phyloP scores from a whole-genome alignment of 2,888 invertebrate species.

The Drosophila mercatorum region DNA sequence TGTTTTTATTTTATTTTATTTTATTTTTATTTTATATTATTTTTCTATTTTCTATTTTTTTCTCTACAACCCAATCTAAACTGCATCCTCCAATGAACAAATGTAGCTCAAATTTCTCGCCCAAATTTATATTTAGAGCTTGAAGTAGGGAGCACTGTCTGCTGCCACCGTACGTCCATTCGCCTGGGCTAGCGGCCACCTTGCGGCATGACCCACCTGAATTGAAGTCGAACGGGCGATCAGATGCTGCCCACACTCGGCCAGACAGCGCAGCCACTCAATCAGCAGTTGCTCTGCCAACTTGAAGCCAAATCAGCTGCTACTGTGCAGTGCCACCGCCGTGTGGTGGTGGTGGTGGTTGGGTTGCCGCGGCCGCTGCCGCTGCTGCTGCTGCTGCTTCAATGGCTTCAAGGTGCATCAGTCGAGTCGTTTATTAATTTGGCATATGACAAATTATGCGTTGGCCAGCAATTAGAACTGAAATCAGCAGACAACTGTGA shows the following conservation, averaged over 20 bases:
- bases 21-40: too few relatives aligned
- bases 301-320: conserved; percentile 71
- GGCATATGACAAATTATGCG: conserved; percentile 79
- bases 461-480: conserved; percentile 70
- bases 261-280: conserved; percentile 49
- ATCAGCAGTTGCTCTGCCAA: conserved; percentile 64
- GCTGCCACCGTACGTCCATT: too few relatives aligned
- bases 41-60: too few relatives aligned
- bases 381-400: conserved; percentile 2
- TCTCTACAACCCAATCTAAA: too few relatives aligned
- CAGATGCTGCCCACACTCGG: conserved; percentile 43
- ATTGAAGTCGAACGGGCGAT: background rate
- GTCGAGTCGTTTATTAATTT: conserved; percentile 71
- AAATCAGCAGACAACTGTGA: conserved; percentile 50
- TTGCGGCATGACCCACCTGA: conserved; percentile 4
- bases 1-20: too few relatives aligned
- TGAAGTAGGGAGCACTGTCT: too few relatives aligned
- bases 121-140: too few relatives aligned
- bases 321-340: conserved; percentile 51
- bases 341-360: conserved; percentile 1
- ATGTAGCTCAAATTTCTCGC: too few relatives aligned
- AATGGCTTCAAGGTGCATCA: conserved; percentile 42
- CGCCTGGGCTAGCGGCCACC: background rate
- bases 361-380: too few relatives aligned
- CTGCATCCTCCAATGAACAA: too few relatives aligned